phyloP scores from a whole-genome alignment of 2,797 vertebrate species.

The Phalanger gymnotis region DNA sequence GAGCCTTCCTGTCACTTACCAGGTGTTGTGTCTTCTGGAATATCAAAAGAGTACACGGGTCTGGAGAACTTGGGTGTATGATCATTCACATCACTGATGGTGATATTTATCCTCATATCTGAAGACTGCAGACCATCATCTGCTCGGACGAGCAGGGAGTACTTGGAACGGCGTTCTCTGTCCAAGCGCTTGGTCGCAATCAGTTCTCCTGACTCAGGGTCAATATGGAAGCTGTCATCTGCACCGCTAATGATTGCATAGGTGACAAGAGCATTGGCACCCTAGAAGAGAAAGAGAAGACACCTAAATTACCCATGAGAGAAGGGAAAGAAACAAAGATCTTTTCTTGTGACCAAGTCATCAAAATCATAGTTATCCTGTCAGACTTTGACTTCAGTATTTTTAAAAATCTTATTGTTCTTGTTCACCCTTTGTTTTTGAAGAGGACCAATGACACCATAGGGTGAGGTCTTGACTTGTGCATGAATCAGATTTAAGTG shows the following conservation, averaged over 20 bases:
- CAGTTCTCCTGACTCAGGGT: constrained; percentile 96
- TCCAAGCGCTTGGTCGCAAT: constrained; percentile 94
- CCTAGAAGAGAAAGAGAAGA: constrained; percentile 82
- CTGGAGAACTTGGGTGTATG: constrained; percentile 95
- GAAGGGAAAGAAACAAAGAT: not conserved
- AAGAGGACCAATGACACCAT: too few relatives aligned
- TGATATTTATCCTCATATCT: constrained; percentile 96
- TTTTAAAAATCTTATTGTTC: not conserved
- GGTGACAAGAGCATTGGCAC: constrained; percentile 96
- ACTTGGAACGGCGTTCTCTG: constrained; percentile 94
- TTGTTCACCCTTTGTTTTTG: too few relatives aligned
- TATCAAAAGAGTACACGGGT: constrained; percentile 93
- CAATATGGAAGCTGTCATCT: constrained; percentile 96
- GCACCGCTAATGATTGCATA: constrained; percentile 98
- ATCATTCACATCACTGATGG: constrained; percentile 96
- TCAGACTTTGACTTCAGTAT: not conserved
- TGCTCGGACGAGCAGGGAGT: constrained; percentile 94
- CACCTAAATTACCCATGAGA: not conserved
- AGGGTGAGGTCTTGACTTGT: not conserved
- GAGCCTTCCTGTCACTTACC: constrained; percentile 82
- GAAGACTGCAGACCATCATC: constrained; percentile 97
- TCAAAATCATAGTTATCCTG: not conserved
- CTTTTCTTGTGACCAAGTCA: not conserved
- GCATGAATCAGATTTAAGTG: not conserved
- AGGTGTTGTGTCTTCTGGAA: constrained; percentile 92